phyloP scores from a whole-genome alignment of 2,797 vertebrate species.

The Sebastiscus albofasciatus region DNA sequence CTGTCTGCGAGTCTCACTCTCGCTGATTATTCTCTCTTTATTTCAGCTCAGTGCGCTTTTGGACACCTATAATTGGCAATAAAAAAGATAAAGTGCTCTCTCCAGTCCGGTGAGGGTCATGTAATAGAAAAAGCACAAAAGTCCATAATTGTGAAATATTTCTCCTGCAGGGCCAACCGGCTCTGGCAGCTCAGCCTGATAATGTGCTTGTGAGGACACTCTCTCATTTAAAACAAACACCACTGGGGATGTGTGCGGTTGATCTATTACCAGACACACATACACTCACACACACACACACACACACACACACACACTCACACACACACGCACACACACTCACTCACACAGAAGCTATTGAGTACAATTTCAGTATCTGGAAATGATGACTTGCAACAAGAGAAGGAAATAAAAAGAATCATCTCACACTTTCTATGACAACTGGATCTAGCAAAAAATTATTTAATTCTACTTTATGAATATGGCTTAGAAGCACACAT shows the following conservation, averaged over 20 bases:
- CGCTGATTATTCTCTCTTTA: conserved; percentile 67
- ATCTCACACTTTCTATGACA: background rate
- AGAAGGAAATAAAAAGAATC: conserved; percentile 28
- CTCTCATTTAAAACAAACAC: conserved; percentile 75
- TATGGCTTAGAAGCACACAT: background rate
- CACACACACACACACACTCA: background rate
- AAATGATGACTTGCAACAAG: conserved; percentile 37
- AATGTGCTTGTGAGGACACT: conserved; percentile 68
- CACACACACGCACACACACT: background rate
- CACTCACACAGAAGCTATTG: conserved; percentile 5
- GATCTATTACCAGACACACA: conserved; percentile 43
- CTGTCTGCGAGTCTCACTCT: conserved; percentile 34
- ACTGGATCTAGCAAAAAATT: background rate
- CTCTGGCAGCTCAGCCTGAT: conserved; percentile 65
- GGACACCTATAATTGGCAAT: conserved; percentile 77
- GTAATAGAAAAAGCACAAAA: conserved; percentile 74
- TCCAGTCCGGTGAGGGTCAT: conserved; percentile 70
- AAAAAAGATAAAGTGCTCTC: conserved; percentile 73
- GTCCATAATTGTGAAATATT: conserved; percentile 81
- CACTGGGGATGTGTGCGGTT: conserved; percentile 38
- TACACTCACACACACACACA: background rate
- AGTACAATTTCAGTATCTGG: conserved; percentile 24
- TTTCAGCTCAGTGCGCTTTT: conserved; percentile 67
- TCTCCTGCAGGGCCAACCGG: conserved; percentile 62
- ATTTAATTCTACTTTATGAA: conserved; percentile 17